phyloP scores from a whole-genome alignment of 2,888 invertebrate species.

The Anticlea derivata region DNA sequence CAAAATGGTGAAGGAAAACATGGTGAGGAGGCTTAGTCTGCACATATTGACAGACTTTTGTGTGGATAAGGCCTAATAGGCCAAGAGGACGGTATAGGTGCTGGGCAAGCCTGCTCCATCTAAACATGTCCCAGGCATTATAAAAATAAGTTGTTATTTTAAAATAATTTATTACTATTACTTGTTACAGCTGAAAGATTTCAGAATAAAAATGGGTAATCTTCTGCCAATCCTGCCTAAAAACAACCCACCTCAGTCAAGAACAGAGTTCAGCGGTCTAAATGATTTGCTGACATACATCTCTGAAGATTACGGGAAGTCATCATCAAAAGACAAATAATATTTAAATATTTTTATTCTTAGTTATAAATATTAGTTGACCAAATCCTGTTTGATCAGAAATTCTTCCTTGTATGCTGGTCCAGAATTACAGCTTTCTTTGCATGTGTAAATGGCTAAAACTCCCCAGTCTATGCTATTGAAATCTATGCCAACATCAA shows the following conservation, averaged over 20 bases:
- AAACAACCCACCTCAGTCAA: slow-evolving; percentile 90
- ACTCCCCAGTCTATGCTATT: slow-evolving; percentile 95
- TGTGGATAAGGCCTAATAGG: no score
- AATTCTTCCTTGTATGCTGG: slow-evolving; percentile 90
- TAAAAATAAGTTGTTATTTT: no score
- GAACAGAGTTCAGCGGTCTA: slow-evolving; percentile 93
- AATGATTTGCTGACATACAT: slow-evolving; percentile 93
- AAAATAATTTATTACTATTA: no score
- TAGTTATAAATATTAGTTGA: slow-evolving; percentile 46
- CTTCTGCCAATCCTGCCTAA: slow-evolving; percentile 90
- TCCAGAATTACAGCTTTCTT: slow-evolving; percentile 87
- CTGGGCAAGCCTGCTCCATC: no score
- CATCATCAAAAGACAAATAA: slow-evolving; percentile 47
- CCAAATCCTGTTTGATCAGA: slow-evolving; percentile 93
- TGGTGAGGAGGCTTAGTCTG: no score
- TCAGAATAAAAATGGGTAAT: slow-evolving; percentile 91
- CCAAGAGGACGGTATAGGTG: no score
- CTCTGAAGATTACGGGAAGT: slow-evolving; percentile 81
- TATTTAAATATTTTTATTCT: slow-evolving; percentile 4
- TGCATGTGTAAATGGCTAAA: slow-evolving; percentile 93
- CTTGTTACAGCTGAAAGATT: slow-evolving; percentile 88
- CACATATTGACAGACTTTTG: no score
- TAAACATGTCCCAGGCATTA: no score
- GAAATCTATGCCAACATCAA: slow-evolving; percentile 85
- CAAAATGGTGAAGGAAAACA: no score